A percentile compares a stretch with the other conserved stretches of the same genome.
These are phyloP conservation scores for Hydrotaea diabolus DNA, from an alignment of 2,888 invertebrate species.

Conservation along the genomic window DNA sequence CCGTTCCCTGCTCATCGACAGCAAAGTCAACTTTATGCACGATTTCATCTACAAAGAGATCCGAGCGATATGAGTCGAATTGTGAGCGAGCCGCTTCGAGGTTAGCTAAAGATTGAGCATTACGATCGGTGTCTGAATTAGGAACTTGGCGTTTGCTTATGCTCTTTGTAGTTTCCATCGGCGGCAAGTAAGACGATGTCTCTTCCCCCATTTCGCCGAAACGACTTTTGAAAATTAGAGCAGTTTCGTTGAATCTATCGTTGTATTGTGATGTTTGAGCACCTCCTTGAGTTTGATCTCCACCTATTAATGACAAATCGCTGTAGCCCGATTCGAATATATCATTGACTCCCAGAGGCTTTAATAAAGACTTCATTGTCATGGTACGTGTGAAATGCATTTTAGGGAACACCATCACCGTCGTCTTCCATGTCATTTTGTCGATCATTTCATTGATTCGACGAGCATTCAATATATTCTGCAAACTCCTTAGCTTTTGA, in stretches of 20 bases:
- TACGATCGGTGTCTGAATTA: conserved; percentile 73
- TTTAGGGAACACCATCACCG: conserved; percentile 85
- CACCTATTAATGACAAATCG: conserved; percentile 86
- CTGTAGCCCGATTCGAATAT: conserved; percentile 84
- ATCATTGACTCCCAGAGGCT: conserved; percentile 83
- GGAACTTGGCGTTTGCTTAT: conserved; percentile 77
- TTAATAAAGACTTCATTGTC: conserved; percentile 83
- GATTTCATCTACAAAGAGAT: conserved; percentile 83
- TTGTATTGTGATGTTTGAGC: too few relatives aligned
- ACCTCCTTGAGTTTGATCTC: too few relatives aligned
- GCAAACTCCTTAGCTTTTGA: conserved; percentile 80
- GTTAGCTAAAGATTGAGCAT: conserved; percentile 78
- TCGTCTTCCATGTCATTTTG: conserved; percentile 78
- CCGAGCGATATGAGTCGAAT: conserved; percentile 77
- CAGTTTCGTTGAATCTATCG: conserved; percentile 67
- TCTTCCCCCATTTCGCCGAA: conserved; percentile 50
- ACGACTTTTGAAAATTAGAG: conserved; percentile 64
- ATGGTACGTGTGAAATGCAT: conserved; percentile 85
- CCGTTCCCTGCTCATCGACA: conserved; percentile 85
- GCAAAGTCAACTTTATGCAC: conserved; percentile 84
- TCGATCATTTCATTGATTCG: conserved; percentile 79
- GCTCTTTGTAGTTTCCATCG: not conserved
- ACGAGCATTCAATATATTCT: conserved; percentile 80
- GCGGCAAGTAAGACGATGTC: not conserved
- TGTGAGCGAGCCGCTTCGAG: conserved; percentile 83